Conservation (phyloP, 2,113 vertebrate species). For the human (Homo sapiens) region GRCh38 chr6:169712001-169712500, state of each 20-base stretch:
- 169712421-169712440: constrained; percentile 92
- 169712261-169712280: background rate
- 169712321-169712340: background rate
- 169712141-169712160: background rate
- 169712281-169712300: background rate
- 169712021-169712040: rapidly evolving
- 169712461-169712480: constrained; percentile 96
- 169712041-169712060: background rate
- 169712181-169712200: background rate
- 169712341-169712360: background rate
- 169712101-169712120: background rate
- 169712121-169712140: background rate
- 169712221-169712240: background rate
- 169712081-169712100: background rate
- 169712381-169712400: constrained; percentile 90
- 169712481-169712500: constrained; percentile 95
- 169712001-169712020: background rate
- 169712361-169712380: background rate
- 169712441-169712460: constrained; percentile 97
- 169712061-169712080: background rate
- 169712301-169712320: background rate
- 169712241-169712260: background rate
- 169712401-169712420: constrained; percentile 90
- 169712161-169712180: background rate
- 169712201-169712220: background rate